These are phyloP conservation scores for Anthophora plumipes DNA, from an alignment of 2,888 invertebrate genomes.

Conservation along the genomic window DNA sequence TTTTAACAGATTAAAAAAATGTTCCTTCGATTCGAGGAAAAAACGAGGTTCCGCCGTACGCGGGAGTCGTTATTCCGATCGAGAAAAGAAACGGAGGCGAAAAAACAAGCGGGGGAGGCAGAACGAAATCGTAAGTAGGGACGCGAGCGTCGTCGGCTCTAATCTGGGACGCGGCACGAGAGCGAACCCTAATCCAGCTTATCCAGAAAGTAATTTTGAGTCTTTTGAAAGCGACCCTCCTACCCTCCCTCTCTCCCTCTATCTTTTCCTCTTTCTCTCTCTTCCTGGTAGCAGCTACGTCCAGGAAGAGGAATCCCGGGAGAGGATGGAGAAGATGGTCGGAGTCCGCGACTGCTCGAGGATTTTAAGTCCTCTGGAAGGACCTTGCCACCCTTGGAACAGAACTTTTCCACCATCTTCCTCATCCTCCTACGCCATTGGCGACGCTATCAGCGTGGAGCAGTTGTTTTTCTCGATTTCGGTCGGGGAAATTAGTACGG, in stretches of 20 bases:
- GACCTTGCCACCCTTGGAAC: slow-evolving; percentile 61
- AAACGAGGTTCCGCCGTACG: neutral
- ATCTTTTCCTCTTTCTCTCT: no score
- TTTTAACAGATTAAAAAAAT: no score
- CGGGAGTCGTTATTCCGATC: slow-evolving; percentile 50
- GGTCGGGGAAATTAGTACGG: slow-evolving; percentile 76
- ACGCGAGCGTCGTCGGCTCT: slow-evolving; percentile 80
- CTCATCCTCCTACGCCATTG: slow-evolving; percentile 25
- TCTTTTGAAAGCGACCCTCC: slow-evolving; percentile 86
- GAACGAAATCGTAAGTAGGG: slow-evolving; percentile 64
- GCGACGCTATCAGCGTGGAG: slow-evolving; percentile 74
- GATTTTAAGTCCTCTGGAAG: slow-evolving; percentile 68
- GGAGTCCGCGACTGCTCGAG: slow-evolving; percentile 63
- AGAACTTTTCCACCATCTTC: slow-evolving; percentile 53
- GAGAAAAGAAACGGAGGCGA: slow-evolving; percentile 49
- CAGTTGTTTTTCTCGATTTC: slow-evolving; percentile 77
- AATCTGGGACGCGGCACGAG: slow-evolving; percentile 83
- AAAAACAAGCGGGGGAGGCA: slow-evolving; percentile 55
- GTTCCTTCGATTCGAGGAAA: slow-evolving; percentile 19
- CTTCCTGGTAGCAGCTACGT: no score
- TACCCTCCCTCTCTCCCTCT: slow-evolving; percentile 36
- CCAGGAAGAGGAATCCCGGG: neutral
- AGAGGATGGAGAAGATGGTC: slow-evolving; percentile 49
- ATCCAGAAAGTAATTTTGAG: slow-evolving; percentile 88
- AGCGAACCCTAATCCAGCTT: slow-evolving; percentile 87